Conservation (phyloP, 2,797 vertebrate genomes). For the Tenualosa ilisha region DNA sequence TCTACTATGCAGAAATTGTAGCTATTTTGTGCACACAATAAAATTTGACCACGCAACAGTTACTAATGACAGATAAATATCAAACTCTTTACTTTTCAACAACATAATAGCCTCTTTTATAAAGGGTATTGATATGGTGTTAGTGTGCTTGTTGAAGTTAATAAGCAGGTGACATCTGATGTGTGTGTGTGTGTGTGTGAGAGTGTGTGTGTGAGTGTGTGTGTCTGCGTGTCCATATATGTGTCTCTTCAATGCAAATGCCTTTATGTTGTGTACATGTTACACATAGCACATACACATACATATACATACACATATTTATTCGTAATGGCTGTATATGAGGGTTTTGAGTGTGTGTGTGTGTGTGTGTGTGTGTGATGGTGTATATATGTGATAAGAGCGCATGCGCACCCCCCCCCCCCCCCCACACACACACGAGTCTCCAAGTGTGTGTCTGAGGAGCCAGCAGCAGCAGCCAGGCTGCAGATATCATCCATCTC, state of each 20-base stretch:
- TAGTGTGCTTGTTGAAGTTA: background rate
- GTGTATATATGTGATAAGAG: background rate
- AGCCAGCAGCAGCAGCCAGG: conserved; percentile 77
- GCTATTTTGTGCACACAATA: no score
- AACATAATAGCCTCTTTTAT: no score
- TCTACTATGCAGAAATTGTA: no score
- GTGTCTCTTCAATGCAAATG: background rate
- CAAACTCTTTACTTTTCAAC: background rate
- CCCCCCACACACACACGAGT: conserved; percentile 47
- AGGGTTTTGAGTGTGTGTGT: background rate
- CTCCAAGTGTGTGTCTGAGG: background rate
- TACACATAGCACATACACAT: no score
- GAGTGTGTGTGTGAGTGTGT: background rate
- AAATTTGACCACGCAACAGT: no score
- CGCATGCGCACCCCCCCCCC: conserved; percentile 35
- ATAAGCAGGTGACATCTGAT: background rate
- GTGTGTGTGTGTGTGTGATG: background rate
- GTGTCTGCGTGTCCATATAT: no score
- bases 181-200: background rate
- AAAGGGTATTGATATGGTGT: no score
- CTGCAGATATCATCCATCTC: conserved; percentile 97
- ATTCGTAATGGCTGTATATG: background rate
- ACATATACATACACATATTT: background rate
- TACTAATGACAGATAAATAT: no score
- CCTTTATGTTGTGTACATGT: background rate